A percentile compares a stretch with the other conserved stretches of the same genome.
These are phyloP conservation scores for Ovis canadensis DNA, from an alignment of 2,113 vertebrate genomes.

Conservation along the genomic window DNA sequence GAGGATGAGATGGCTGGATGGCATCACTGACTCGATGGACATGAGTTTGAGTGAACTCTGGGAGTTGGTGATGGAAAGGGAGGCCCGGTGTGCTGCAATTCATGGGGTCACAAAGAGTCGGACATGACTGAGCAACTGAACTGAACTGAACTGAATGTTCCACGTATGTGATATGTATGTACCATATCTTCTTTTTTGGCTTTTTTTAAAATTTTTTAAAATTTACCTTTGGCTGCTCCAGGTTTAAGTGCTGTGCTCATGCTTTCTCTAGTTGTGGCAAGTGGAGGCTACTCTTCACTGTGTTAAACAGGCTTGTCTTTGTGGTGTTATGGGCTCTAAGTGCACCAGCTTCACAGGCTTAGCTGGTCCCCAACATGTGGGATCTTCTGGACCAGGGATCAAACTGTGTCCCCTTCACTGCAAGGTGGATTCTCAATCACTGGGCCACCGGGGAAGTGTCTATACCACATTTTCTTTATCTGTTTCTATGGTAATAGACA, in stretches of 20 bases:
- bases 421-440: not conserved
- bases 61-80: too few relatives aligned
- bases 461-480: not conserved
- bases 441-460: not conserved
- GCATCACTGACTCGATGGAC: too few relatives aligned
- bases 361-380: not conserved
- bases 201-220: not conserved
- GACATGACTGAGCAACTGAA: too few relatives aligned
- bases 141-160: not conserved
- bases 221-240: not conserved
- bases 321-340: not conserved
- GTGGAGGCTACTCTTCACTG: not conserved
- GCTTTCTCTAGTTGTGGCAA: not conserved
- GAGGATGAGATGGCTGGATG: too few relatives aligned
- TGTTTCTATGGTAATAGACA: not conserved
- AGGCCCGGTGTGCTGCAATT: fast-evolving
- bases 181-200: not conserved
- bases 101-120: too few relatives aligned
- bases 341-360: not conserved
- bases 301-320: not conserved
- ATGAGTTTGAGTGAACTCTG: too few relatives aligned
- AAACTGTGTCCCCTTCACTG: not conserved
- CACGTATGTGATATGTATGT: not conserved
- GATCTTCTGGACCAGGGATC: not conserved
- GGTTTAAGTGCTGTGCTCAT: not conserved